phyloP scores from a whole-genome alignment of 2,888 invertebrate genomes.

The Coelinius sp. region DNA sequence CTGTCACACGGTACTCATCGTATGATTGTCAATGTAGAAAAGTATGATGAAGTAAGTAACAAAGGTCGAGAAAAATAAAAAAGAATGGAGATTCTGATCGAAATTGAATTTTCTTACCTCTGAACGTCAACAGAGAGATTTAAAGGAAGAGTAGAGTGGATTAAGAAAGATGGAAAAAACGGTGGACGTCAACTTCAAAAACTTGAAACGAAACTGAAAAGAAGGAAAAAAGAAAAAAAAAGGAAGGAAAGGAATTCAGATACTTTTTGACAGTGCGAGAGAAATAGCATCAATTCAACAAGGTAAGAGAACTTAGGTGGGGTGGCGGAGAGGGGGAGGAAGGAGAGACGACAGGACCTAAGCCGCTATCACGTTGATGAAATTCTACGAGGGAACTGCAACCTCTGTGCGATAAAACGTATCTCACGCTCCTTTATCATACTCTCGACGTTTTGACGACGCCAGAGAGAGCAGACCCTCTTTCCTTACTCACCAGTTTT shows the following conservation, averaged over 20 bases:
- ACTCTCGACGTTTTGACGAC: slow-evolving; percentile 30
- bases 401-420: slow-evolving; percentile 41
- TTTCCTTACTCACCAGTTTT: slow-evolving; percentile 28
- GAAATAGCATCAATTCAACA: not conserved
- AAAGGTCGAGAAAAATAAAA: not conserved
- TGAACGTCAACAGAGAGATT: not conserved
- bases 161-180: no score
- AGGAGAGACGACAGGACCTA: slow-evolving; percentile 47
- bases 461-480: slow-evolving; percentile 19
- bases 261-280: slow-evolving; percentile 7
- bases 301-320: not conserved
- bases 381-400: slow-evolving; percentile 54
- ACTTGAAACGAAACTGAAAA: slow-evolving; percentile 15
- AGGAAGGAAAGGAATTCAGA: not conserved
- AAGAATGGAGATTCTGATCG: not conserved
- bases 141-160: not conserved
- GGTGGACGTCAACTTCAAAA: not conserved
- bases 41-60: not conserved
- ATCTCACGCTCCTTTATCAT: slow-evolving; percentile 43
- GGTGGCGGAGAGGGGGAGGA: not conserved
- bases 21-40: not conserved
- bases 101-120: not conserved
- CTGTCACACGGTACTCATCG: not conserved
- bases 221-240: slow-evolving; percentile 27
- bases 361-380: slow-evolving; percentile 55